Evolutionary conservation across 64 coral and sea anemone genomes (phyloP).

Genomic region (Catalaphyllia jardinei): DNA sequence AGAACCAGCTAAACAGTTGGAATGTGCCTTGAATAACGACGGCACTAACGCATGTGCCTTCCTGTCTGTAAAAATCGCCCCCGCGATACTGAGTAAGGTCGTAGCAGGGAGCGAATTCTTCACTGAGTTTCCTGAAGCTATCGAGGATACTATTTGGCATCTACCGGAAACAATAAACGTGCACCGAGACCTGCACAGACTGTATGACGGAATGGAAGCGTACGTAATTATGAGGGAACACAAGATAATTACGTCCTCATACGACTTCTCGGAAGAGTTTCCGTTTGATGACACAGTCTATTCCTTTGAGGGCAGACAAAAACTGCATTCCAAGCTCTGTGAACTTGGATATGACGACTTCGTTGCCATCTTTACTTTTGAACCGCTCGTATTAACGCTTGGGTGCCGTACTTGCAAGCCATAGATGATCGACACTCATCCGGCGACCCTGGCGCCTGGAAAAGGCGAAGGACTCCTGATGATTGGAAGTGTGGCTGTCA

Average conservation of each 20-base stretch:
- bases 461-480: constrained; percentile 30
- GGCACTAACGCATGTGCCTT: no score
- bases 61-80: no score
- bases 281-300: constrained; percentile 50
- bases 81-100: no score
- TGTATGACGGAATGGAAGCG: constrained; percentile 51
- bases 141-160: no score
- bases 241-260: constrained; percentile 16
- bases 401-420: constrained; percentile 29
- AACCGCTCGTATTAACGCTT: constrained; percentile 28
- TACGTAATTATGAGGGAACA: constrained; percentile 39
- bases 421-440: constrained; percentile 55
- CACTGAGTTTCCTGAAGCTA: no score
- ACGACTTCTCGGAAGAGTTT: constrained; percentile 64
- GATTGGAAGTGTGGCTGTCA: constrained; percentile 48
- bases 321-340: constrained; percentile 39
- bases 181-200: constrained; percentile 12
- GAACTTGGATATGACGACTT: constrained; percentile 22
- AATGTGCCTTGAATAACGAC: no score
- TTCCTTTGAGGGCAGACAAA: constrained; percentile 45
- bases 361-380: constrained; percentile 38
- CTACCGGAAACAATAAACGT: no score
- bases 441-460: constrained; percentile 14
- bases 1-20: no score
- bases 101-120: no score